Evolutionary conservation across 1,140 invertebrate species (phyloP).

Genomic region (Saccostrea cuccullata): DNA sequence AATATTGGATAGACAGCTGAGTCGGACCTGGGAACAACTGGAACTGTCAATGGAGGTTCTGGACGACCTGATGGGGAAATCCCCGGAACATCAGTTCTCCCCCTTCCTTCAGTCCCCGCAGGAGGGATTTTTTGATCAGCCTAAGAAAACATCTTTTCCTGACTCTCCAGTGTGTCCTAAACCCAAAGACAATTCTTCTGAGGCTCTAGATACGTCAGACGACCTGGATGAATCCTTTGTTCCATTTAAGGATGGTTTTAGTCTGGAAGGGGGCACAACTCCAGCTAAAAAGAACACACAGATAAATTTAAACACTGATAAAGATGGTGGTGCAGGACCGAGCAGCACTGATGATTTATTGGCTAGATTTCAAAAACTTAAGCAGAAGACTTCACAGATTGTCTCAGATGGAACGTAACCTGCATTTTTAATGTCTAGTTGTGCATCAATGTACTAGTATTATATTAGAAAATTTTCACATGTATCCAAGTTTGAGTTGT

Average conservation of each 20-base stretch:
- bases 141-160: neutral
- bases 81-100: neutral
- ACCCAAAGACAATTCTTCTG: neutral
- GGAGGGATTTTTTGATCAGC: neutral
- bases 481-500: neutral
- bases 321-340: neutral
- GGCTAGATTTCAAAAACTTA: slow-evolving; percentile 1
- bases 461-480: neutral
- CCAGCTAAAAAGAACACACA: neutral
- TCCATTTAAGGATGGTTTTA: slow-evolving; percentile 10
- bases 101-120: neutral
- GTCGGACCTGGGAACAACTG: neutral
- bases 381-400: neutral
- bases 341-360: slow-evolving; percentile 1
- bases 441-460: neutral
- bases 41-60: slow-evolving; percentile 11
- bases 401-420: neutral
- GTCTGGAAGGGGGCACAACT: slow-evolving; percentile 9
- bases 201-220: neutral
- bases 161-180: neutral
- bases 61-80: slow-evolving; percentile 16
- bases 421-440: neutral
- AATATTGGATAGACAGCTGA: neutral
- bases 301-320: neutral
- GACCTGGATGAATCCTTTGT: slow-evolving; percentile 10